These are phyloP conservation scores for Rhynchophorus ferrugineus DNA, from an alignment of 1,140 invertebrate species.

Conservation along the genomic window DNA sequence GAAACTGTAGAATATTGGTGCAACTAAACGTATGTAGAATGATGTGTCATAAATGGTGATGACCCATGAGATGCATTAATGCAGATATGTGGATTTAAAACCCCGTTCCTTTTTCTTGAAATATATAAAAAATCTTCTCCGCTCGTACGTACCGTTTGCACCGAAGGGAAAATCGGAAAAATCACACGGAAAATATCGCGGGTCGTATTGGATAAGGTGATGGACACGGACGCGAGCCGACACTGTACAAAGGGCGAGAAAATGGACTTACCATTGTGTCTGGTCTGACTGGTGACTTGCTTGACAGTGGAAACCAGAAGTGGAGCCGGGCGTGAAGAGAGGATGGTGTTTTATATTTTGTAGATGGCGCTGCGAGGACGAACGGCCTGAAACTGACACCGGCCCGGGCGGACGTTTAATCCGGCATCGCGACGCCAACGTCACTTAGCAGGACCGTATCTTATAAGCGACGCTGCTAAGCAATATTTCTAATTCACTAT, in stretches of 20 bases:
- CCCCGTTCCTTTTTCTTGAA: no score
- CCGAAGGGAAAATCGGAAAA: no score
- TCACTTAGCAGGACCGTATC: constrained; percentile 11
- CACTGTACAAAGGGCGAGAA: background rate
- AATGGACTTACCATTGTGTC: constrained; percentile 57
- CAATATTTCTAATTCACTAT: no score
- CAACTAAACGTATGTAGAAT: no score
- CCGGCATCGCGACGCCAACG: constrained; percentile 15
- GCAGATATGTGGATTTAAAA: no score
- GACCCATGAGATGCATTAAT: no score
- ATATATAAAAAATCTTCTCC: no score
- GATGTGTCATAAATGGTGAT: no score
- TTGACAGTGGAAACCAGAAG: constrained; percentile 55
- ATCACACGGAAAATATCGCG: background rate
- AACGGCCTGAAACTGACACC: constrained; percentile 32
- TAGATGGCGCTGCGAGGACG: constrained; percentile 54
- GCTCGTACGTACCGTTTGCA: no score
- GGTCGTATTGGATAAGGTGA: no score
- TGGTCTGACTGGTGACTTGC: constrained; percentile 54
- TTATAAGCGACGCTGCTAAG: background rate
- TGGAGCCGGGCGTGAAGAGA: constrained; percentile 53
- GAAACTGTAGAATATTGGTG: no score
- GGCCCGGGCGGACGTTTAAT: constrained; percentile 15
- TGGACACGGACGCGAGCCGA: background rate
- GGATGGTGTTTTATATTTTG: constrained; percentile 61